Percentiles rank a stretch among this genome's conserved stretches.
These are phyloP conservation scores for Julus scandinavius DNA, from an alignment of 2,888 invertebrate species.

Conservation along the genomic window DNA sequence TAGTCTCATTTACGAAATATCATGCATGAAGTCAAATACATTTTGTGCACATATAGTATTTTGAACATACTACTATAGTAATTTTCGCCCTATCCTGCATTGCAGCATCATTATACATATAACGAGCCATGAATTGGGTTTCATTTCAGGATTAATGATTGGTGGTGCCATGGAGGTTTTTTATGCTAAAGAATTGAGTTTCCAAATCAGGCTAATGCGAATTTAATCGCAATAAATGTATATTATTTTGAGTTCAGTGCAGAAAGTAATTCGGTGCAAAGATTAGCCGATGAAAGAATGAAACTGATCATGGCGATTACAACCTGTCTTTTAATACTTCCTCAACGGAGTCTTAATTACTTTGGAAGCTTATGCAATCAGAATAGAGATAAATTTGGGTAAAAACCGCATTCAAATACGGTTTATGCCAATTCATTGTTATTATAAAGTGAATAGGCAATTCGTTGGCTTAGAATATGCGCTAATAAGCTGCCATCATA, in stretches of 20 bases:
- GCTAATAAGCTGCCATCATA: background rate
- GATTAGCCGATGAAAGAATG: slow-evolving; percentile 21
- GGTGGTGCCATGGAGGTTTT: background rate
- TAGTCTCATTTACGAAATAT: background rate
- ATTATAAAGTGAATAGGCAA: slow-evolving; percentile 5
- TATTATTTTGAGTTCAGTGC: slow-evolving; percentile 23
- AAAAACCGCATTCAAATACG: slow-evolving; percentile 19
- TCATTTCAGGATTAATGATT: background rate
- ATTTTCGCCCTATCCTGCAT: background rate
- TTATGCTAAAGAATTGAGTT: background rate
- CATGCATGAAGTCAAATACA: background rate
- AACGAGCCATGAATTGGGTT: background rate
- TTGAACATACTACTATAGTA: background rate
- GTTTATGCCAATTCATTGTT: slow-evolving; percentile 12
- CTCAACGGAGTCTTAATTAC: slow-evolving; percentile 19
- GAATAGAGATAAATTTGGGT: slow-evolving; percentile 11
- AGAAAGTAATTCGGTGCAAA: background rate
- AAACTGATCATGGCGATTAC: slow-evolving; percentile 13
- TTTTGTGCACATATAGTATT: background rate
- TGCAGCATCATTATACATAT: background rate
- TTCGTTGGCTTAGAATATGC: background rate
- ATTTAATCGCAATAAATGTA: slow-evolving; percentile 12
- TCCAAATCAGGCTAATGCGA: background rate
- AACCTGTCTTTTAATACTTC: slow-evolving; percentile 7
- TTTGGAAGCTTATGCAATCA: slow-evolving; percentile 12